Evolutionary conservation across 2,113 vertebrate species (phyloP).

Genomic region (Silurus glanis): DNA sequence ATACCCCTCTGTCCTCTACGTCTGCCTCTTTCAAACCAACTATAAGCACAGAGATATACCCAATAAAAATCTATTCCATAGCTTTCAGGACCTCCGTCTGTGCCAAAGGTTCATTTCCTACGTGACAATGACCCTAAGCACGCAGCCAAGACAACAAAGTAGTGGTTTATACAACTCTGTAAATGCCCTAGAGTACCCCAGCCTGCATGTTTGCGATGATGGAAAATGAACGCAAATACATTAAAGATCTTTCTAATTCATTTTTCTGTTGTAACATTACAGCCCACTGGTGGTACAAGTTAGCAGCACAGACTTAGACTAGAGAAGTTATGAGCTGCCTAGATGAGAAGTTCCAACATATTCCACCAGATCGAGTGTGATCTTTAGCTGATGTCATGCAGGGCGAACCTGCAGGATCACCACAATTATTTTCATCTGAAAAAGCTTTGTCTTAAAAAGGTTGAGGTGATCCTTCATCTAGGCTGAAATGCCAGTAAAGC

Average conservation of each 20-base stretch:
- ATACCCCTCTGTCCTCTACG: no score
- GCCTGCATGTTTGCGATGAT: no score
- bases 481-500: not conserved
- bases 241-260: not conserved
- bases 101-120: no score
- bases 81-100: no score
- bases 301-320: not conserved
- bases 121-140: no score
- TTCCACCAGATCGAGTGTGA: not conserved
- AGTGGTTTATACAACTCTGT: no score
- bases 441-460: not conserved
- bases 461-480: not conserved
- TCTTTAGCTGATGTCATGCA: not conserved
- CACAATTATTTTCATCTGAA: not conserved
- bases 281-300: not conserved
- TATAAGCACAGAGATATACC: no score
- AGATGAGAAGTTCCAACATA: not conserved
- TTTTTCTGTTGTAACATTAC: not conserved
- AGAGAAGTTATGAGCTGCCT: not conserved
- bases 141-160: no score
- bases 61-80: no score
- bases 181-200: no score
- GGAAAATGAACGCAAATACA: no score
- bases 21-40: no score
- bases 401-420: not conserved